Conservation (phyloP, 2,888 invertebrate species). For the Synanthedon myopaeformis region DNA sequence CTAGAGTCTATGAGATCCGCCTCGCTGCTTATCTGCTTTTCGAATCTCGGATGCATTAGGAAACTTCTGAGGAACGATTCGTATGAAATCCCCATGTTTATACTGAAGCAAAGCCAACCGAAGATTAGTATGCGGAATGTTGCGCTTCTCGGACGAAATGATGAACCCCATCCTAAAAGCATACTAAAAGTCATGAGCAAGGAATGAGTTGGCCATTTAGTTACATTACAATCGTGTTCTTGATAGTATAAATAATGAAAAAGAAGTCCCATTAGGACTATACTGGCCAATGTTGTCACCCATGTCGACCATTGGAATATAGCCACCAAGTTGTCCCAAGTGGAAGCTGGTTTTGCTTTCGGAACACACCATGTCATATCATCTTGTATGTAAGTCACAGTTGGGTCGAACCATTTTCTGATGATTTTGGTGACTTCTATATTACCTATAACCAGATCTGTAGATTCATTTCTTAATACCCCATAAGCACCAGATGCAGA, state of each 20-base stretch:
- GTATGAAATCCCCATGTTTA: slow-evolving; percentile 63
- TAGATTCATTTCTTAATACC: slow-evolving; percentile 37
- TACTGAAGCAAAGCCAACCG: slow-evolving; percentile 58
- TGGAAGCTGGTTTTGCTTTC: slow-evolving; percentile 46
- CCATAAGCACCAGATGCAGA: slow-evolving; percentile 47
- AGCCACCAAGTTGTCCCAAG: slow-evolving; percentile 59
- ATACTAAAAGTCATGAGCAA: slow-evolving; percentile 57
- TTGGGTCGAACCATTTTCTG: slow-evolving; percentile 56
- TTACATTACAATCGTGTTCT: slow-evolving; percentile 33
- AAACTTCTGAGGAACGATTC: slow-evolving; percentile 64
- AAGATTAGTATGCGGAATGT: slow-evolving; percentile 57
- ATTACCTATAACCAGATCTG: slow-evolving; percentile 55
- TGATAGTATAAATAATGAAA: slow-evolving; percentile 49
- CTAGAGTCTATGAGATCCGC: slow-evolving; percentile 51
- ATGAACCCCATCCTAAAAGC: slow-evolving; percentile 57
- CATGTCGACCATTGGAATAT: slow-evolving; percentile 63
- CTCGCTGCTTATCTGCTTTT: slow-evolving; percentile 60
- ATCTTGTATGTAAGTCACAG: slow-evolving; percentile 59
- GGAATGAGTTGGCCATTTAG: slow-evolving; percentile 61
- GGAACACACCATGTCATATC: slow-evolving; percentile 64
- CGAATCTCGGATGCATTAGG: slow-evolving; percentile 64
- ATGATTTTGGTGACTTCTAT: slow-evolving; percentile 55
- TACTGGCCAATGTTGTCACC: slow-evolving; percentile 42
- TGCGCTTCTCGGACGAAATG: slow-evolving; percentile 45
- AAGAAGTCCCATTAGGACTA: slow-evolving; percentile 42